Evolutionary conservation across 2,113 vertebrate genomes (phyloP).

Genomic region (Scolopax mira): DNA sequence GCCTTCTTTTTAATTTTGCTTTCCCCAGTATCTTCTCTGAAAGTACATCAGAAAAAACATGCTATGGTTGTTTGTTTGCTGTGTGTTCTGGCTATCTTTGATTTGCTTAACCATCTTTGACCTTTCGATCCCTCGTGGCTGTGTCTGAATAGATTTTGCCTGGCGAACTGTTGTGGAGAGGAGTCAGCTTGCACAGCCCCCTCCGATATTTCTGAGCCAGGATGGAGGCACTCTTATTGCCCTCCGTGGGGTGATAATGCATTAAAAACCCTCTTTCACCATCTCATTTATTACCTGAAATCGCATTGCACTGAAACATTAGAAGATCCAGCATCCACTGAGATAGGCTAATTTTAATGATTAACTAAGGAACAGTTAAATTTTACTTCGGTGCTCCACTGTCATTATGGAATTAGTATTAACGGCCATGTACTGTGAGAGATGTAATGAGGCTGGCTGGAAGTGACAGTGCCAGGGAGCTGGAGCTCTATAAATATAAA

Average conservation of each 20-base stretch:
- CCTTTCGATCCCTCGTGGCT: background rate
- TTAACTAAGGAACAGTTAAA: slow-evolving; percentile 73
- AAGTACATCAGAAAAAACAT: background rate
- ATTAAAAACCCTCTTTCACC: slow-evolving; percentile 57
- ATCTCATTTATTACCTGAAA: slow-evolving; percentile 70
- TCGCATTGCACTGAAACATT: slow-evolving; percentile 44
- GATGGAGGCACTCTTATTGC: background rate
- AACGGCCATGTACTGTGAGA: slow-evolving; percentile 39
- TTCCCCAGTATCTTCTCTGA: background rate
- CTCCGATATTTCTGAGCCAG: background rate
- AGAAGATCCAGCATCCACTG: slow-evolving; percentile 53
- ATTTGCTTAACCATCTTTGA: slow-evolving; percentile 37
- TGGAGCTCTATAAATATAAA: slow-evolving; percentile 27
- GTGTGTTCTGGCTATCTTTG: background rate
- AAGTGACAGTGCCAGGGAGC: slow-evolving; percentile 30
- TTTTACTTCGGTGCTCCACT: slow-evolving; percentile 60
- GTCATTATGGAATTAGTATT: slow-evolving; percentile 71
- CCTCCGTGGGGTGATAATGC: slow-evolving; percentile 2
- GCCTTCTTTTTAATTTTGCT: background rate
- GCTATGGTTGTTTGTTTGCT: background rate
- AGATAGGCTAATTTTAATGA: slow-evolving; percentile 74
- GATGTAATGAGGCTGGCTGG: slow-evolving; percentile 61
- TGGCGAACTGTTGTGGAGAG: background rate
- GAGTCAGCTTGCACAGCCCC: background rate
- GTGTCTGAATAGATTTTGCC: background rate